These are phyloP conservation scores for Syritta pipiens DNA, from an alignment of 2,888 invertebrate genomes.

Conservation along the genomic window DNA sequence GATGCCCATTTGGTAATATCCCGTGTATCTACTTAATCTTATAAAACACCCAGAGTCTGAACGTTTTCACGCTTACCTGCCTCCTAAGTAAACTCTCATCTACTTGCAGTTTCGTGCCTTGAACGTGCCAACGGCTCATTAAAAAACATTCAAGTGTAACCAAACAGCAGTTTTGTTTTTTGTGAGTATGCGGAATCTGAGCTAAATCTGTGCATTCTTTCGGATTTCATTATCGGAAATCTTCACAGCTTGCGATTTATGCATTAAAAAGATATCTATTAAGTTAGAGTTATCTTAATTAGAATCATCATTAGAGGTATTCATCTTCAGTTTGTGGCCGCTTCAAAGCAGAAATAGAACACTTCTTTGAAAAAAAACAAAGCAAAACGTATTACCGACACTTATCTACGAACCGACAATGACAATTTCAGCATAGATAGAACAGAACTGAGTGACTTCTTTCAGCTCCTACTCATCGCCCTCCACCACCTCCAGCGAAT, in stretches of 20 bases:
- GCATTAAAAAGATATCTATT: constrained; percentile 27
- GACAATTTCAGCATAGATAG: constrained; percentile 1
- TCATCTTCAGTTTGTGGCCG: constrained; percentile 7
- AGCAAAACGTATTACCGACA: background rate
- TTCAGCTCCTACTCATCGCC: background rate
- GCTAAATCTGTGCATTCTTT: constrained; percentile 30
- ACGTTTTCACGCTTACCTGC: constrained; percentile 11
- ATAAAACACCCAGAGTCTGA: constrained; percentile 7
- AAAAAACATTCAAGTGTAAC: constrained; percentile 11
- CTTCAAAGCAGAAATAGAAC: background rate
- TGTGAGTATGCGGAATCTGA: constrained; percentile 21
- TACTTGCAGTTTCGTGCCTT: background rate
- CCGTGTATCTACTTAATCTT: no score
- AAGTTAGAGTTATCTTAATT: constrained; percentile 40
- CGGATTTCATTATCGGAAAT: constrained; percentile 34
- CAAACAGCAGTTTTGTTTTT: background rate
- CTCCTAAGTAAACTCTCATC: background rate
- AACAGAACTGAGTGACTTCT: background rate
- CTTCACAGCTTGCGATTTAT: constrained; percentile 28
- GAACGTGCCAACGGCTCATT: constrained; percentile 10
- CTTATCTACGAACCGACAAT: background rate
- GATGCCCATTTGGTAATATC: no score
- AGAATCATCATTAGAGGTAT: constrained; percentile 21
- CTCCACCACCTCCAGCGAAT: background rate
- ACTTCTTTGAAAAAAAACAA: constrained; percentile 16